These are phyloP conservation scores for Pachycephala philippinensis DNA, from an alignment of 2,113 vertebrate species.

Conservation along the genomic window DNA sequence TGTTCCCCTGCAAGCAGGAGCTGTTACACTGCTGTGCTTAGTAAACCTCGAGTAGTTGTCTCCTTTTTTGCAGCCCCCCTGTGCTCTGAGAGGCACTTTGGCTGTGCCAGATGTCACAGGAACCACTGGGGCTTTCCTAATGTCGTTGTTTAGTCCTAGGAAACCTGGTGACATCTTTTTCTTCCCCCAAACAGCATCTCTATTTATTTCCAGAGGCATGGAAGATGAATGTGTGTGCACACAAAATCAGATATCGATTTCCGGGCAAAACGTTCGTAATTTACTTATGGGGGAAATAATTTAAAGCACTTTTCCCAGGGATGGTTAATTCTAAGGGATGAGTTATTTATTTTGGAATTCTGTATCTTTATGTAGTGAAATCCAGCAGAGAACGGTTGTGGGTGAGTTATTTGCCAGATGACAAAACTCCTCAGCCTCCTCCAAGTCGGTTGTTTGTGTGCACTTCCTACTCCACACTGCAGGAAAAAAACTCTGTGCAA, in stretches of 20 bases:
- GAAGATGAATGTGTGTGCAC: background rate
- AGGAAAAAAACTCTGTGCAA: background rate
- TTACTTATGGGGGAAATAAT: conserved; percentile 9
- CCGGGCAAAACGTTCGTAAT: background rate
- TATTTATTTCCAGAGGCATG: background rate
- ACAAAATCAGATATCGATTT: conserved; percentile 31
- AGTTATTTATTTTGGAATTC: conserved; percentile 17
- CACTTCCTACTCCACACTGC: background rate
- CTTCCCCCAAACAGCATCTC: background rate
- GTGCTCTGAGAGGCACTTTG: background rate
- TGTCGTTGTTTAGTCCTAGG: background rate
- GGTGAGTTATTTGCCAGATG: conserved; percentile 35
- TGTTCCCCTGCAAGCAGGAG: background rate
- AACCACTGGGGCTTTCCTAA: background rate
- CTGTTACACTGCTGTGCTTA: background rate
- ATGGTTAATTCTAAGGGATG: background rate
- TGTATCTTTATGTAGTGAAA: background rate
- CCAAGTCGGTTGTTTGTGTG: background rate
- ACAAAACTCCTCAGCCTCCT: conserved; percentile 4
- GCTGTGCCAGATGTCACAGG: background rate
- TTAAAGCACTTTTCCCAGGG: background rate
- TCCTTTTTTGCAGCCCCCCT: background rate
- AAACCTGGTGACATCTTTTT: background rate
- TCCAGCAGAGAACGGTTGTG: background rate
- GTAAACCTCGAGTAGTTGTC: background rate